Percentiles rank a stretch among this genome's conserved stretches.
phyloP scores from a whole-genome alignment of 2,888 invertebrate species.

The Lycia hirtaria region DNA sequence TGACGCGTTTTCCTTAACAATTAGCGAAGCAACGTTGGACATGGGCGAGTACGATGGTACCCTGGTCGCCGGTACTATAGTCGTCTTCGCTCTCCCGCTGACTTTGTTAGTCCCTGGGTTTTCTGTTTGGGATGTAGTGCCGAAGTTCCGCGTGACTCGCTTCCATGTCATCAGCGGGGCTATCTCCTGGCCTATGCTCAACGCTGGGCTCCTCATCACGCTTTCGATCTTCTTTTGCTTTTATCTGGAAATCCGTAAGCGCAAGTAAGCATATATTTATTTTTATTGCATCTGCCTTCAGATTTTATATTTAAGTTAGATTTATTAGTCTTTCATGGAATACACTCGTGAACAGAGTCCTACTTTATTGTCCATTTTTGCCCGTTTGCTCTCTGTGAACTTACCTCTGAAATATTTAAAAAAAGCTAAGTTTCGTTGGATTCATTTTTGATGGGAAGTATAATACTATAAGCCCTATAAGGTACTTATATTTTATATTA shows the following conservation, averaged over 20 bases:
- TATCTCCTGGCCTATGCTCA: conserved; percentile 68
- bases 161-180: conserved; percentile 61
- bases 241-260: conserved; percentile 71
- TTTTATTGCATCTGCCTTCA: no score
- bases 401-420: no score
- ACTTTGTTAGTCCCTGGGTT: conserved; percentile 70
- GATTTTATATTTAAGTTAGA: no score
- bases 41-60: conserved; percentile 49
- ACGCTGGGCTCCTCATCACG: conserved; percentile 53
- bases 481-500: no score
- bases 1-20: conserved; percentile 12
- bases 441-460: no score
- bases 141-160: conserved; percentile 66
- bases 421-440: no score
- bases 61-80: conserved; percentile 48
- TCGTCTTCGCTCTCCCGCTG: conserved; percentile 70
- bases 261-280: conserved; percentile 60
- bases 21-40: conserved; percentile 51
- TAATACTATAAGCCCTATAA: no score
- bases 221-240: conserved; percentile 66
- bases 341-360: no score
- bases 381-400: no score
- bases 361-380: no score
- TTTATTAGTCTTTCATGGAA: background rate
- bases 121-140: conserved; percentile 69